Evolutionary conservation across 2,888 invertebrate genomes (phyloP), one percentile per base, ranked within the genome.

Genomic region (Melanophora roralis): DNA sequence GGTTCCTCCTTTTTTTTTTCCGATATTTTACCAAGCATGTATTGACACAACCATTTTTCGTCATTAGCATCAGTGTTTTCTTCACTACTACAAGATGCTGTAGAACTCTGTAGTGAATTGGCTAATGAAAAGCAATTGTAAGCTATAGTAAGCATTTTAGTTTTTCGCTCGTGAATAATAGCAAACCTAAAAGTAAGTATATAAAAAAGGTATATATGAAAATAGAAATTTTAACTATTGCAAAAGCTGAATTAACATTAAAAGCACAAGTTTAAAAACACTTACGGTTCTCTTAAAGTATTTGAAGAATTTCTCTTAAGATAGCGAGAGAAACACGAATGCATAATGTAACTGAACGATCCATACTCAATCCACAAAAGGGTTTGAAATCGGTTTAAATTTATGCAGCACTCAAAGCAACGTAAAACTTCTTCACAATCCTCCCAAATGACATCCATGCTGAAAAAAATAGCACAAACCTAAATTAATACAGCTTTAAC

Each of bases 21-120:
- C 0, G 95, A 93, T 65, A 98, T 95, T 92, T 98, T 98, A 0
- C 97, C 98, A n/a, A 98, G 91, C 95, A 98, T 97, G 87, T 98
- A 98, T 88, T 96, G 96, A 86, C 96, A 94, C 38, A 98, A 91
- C 98, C 98, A 98, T 73, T 95, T 92, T 86, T 98, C 98, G 86
- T 97, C 97, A 81, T 93, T 93, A 0, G 91, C 89, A 82, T 92
- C 92, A 36, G 82, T 79, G 53, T 83, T 85, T 5, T 84, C 83
- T 6, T 85, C 85, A 16, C 81, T 75, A 16, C 80, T 80, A 2
- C 78, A 90, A 19, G 43, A 14, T 23, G 59, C 40, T 14, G 59
- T 47, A 2, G 79, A 65, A 53, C 89, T 90, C 76, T 92, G 92
- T 68, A 93, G 91, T 68, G 92, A 91, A 73, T 94, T 92, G 1